Evolutionary conservation across 2,113 vertebrate species (phyloP), one percentile per base, ranked within the genome.

Genomic region (Synodontis membranacea): DNA sequence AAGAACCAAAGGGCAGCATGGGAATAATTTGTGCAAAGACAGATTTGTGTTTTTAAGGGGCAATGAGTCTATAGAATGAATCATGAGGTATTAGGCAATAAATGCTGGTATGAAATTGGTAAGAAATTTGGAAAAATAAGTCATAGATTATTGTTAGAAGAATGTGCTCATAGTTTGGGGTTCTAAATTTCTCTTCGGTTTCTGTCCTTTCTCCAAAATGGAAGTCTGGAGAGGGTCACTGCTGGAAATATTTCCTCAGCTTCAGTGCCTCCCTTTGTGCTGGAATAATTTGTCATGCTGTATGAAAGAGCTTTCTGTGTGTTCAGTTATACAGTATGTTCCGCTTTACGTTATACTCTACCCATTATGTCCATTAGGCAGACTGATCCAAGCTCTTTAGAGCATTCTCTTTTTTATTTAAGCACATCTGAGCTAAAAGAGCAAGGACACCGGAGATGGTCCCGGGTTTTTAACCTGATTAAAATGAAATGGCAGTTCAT

Each of bases 1-100:
- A 60, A 83, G 37, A 37, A 70, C 39, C 81, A 34, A 88, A 86
- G 56, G 75, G 44, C 84, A 54, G 25, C n/a, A 56, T n/a, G n/a
- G 7, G 28, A 50, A 54, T 42, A 17, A 64, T 31, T 60, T 39
- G 12, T 37, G 74, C 28, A 74, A 78, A 82, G 25, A 64, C 3
- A 68, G n/a, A n/a, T n/a, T 31, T 15, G 23, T 10, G 3, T 34
- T 52, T 52, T 88, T 72, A 8, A 10, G n/a, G 42, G 46, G 25
- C 54, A 78, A 44, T 15, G 14, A 39, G 68, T 68, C 54, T 66
- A 25, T 42, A 42, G 31, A 52, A 62, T 3, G 7, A 37, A 70
- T 46, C 17, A n/a, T 48, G 31, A 11, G 7, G 37, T 48, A 37
- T 17, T 52, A 14, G 5, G 23, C 6, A 9, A 28, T 39, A 48